Evolutionary conservation across 2,113 vertebrate species (phyloP).

Genomic region (Leptobrachium ailaonicum): DNA sequence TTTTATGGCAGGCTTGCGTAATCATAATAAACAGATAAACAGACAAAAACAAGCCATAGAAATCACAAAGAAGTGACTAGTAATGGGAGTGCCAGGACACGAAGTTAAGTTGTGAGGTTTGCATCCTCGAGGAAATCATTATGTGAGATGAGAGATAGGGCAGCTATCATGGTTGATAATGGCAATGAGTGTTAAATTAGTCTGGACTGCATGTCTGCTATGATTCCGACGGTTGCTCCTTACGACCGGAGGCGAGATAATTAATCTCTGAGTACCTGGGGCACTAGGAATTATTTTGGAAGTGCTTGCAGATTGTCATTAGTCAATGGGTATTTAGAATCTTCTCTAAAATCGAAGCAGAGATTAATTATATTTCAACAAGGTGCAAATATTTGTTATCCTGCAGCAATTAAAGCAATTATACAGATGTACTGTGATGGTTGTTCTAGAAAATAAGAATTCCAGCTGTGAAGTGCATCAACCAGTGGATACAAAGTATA

Average conservation of each 20-base stretch:
- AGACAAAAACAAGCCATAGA: no score
- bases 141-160: no score
- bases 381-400: constrained; percentile 15
- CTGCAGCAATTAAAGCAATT: constrained; percentile 21
- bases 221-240: neutral
- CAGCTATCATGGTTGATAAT: neutral
- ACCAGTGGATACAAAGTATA: neutral
- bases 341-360: neutral
- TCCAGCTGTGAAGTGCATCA: neutral
- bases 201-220: neutral
- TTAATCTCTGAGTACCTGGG: neutral
- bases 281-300: neutral
- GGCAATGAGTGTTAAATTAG: neutral
- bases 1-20: no score
- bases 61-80: no score
- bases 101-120: no score
- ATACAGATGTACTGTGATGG: neutral
- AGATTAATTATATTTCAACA: neutral
- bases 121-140: no score
- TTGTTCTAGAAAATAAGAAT: neutral
- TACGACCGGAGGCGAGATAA: neutral
- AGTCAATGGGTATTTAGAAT: neutral
- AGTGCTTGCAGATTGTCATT: neutral
- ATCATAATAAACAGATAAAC: no score
- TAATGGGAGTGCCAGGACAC: no score